Conservation (phyloP, 2,797 vertebrate species). For the Philypnodon macrostomus region DNA sequence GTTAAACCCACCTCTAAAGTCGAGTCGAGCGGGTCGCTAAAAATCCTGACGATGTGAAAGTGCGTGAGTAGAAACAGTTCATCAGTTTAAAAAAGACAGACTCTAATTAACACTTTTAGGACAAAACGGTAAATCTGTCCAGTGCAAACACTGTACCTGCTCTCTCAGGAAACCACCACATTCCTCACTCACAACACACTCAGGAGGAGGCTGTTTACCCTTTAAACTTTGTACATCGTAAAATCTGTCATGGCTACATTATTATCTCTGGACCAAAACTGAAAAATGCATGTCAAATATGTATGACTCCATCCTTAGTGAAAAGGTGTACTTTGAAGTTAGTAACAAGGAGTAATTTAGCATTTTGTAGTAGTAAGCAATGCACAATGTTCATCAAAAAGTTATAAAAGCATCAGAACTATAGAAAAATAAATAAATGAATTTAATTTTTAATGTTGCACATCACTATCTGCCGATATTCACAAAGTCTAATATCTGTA, state of each 20-base stretch:
- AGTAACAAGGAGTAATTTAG: too few species aligned
- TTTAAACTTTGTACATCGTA: not conserved
- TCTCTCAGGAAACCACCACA: slow-evolving; percentile 62
- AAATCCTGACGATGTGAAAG: slow-evolving; percentile 25
- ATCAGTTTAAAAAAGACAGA: slow-evolving; percentile 51
- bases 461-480: too few species aligned
- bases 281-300: not conserved
- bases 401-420: too few species aligned
- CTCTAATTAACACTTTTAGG: slow-evolving; percentile 70
- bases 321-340: too few species aligned
- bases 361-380: too few species aligned
- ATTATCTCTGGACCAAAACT: slow-evolving; percentile 2
- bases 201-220: slow-evolving; percentile 2
- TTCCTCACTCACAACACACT: slow-evolving; percentile 61
- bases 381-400: too few species aligned
- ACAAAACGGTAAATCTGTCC: slow-evolving; percentile 69
- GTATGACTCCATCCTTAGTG: too few species aligned
- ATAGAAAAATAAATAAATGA: too few species aligned
- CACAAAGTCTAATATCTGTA: too few species aligned
- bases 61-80: slow-evolving; percentile 49
- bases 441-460: too few species aligned
- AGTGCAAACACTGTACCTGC: slow-evolving; percentile 50
- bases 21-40: not conserved
- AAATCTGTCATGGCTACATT: not conserved
- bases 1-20: slow-evolving; percentile 10